phyloP scores from a whole-genome alignment of 30 jellyfish, hydroid and myxozoan genomes.

The Aurelia coerulea region DNA sequence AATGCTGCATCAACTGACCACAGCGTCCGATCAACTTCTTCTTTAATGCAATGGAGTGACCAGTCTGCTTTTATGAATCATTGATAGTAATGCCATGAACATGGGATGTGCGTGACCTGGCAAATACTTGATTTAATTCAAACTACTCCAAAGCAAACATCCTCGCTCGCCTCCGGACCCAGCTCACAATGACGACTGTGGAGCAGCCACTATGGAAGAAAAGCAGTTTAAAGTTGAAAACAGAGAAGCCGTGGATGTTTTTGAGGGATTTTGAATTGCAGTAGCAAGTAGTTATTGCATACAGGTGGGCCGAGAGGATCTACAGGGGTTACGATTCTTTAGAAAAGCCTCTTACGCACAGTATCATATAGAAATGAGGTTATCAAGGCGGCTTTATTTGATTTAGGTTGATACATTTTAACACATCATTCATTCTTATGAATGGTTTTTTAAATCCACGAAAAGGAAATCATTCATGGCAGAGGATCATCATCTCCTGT shows the following conservation, averaged over 20 bases:
- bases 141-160: background rate
- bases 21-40: background rate
- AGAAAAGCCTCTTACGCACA: conserved; percentile 21
- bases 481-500: conserved; percentile 37
- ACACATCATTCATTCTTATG: conserved; percentile 4
- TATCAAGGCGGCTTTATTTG: background rate
- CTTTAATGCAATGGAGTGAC: conserved; percentile 27
- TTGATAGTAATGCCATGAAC: background rate
- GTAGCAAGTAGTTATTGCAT: conserved; percentile 40
- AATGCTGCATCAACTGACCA: background rate
- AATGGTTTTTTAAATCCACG: conserved; percentile 21
- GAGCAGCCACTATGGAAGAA: conserved; percentile 15
- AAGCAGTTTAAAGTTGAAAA: conserved; percentile 5
- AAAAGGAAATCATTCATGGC: conserved; percentile 23
- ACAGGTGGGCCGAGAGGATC: conserved; percentile 45
- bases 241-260: conserved; percentile 4
- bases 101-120: conserved; percentile 46
- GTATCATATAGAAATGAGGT: conserved; percentile 26
- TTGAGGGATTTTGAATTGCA: background rate
- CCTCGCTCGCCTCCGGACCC: background rate
- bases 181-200: too few species aligned
- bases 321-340: conserved; percentile 22
- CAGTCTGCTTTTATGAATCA: background rate
- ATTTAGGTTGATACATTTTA: conserved; percentile 2
- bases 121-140: background rate